A percentile compares a stretch with the other conserved stretches of the same genome.
These are phyloP conservation scores for Operophtera brumata DNA, from an alignment of 2,888 invertebrate species.

Conservation along the genomic window DNA sequence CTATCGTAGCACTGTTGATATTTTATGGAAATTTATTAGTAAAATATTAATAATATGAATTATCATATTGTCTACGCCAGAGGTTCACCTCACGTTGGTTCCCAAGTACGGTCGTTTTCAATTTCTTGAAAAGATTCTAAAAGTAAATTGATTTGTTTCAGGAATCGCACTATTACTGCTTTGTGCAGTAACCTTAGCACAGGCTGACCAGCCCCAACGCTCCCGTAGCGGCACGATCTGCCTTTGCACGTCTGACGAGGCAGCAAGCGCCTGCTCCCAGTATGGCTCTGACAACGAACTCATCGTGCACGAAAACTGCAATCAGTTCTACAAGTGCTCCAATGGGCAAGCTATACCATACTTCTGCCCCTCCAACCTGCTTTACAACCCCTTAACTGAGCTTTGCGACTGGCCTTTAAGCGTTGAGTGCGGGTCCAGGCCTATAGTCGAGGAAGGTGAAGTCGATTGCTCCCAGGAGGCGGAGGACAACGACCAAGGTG, in stretches of 20 bases:
- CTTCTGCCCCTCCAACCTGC: conserved; percentile 32
- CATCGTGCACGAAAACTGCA: conserved; percentile 48
- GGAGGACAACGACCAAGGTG: background rate
- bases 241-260: conserved; percentile 41
- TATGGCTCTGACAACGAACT: conserved; percentile 37
- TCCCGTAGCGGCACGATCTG: conserved; percentile 38
- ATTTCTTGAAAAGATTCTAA: background rate
- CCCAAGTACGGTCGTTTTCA: too few species aligned
- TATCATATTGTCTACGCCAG: too few species aligned
- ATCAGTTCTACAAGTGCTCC: conserved; percentile 44
- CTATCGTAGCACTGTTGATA: too few species aligned
- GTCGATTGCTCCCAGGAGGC: background rate
- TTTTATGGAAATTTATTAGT: background rate
- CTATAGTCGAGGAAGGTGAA: conserved; percentile 19
- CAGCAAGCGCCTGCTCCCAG: conserved; percentile 38
- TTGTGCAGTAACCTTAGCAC: conserved; percentile 51
- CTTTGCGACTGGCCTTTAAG: conserved; percentile 42
- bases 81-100: too few species aligned
- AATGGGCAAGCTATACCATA: conserved; percentile 35
- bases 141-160: conserved; percentile 39
- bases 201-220: conserved; percentile 37
- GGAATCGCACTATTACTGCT: conserved; percentile 49
- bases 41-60: too few species aligned
- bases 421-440: conserved; percentile 38
- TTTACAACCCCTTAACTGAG: conserved; percentile 37